These are phyloP conservation scores for Pterocles orientalis DNA, from an alignment of 2,113 vertebrate species.

Conservation along the genomic window DNA sequence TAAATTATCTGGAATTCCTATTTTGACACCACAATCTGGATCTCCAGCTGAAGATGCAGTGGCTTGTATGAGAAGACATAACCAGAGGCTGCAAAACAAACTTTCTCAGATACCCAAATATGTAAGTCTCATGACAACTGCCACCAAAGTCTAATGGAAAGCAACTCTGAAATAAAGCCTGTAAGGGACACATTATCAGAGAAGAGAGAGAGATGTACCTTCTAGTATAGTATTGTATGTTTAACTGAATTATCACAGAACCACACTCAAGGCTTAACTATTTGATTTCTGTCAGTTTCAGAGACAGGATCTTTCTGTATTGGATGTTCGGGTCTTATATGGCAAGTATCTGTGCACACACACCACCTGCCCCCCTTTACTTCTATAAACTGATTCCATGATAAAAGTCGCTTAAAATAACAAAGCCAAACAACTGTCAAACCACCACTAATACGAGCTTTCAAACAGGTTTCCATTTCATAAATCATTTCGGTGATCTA, in stretches of 20 bases:
- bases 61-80: background rate
- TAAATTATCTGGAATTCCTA: background rate
- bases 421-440: constrained; percentile 40
- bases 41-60: background rate
- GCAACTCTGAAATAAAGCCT: background rate
- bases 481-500: background rate
- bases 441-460: background rate
- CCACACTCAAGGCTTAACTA: background rate
- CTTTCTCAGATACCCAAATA: background rate
- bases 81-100: background rate
- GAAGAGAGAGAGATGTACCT: background rate
- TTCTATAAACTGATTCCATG: background rate
- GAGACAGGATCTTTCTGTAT: background rate
- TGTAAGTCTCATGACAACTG: background rate
- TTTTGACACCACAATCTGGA: background rate
- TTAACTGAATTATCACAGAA: background rate
- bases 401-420: constrained; percentile 31
- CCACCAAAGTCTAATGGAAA: background rate
- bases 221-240: background rate
- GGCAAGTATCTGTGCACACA: background rate
- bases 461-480: constrained; percentile 38
- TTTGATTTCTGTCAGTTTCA: background rate
- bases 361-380: background rate
- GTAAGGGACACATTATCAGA: background rate
- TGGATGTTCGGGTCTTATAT: background rate